Percentiles rank a stretch among this genome's conserved stretches.
Evolutionary conservation across 2,797 vertebrate genomes (phyloP).

Genomic region (Pseudocheirus occidentalis): DNA sequence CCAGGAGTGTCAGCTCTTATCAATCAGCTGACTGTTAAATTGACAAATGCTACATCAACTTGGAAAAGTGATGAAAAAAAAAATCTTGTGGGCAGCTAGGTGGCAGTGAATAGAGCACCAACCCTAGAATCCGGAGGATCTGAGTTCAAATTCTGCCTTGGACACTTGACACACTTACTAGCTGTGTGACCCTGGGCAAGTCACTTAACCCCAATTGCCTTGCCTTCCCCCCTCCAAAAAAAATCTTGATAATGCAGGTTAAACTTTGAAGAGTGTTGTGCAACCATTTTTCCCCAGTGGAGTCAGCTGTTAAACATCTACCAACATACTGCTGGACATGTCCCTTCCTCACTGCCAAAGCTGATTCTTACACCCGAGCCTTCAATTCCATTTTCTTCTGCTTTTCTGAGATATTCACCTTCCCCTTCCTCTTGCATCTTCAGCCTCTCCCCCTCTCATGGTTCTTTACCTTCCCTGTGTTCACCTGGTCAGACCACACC

Average conservation of each 20-base stretch:
- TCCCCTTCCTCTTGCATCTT: neutral
- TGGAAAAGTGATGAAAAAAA: neutral
- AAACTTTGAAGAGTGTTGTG: slow-evolving; percentile 14
- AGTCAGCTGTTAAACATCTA: neutral
- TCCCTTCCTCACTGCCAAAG: neutral
- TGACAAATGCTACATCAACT: neutral
- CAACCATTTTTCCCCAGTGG: neutral
- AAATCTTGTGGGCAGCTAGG: neutral
- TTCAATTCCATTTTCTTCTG: neutral
- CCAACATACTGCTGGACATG: neutral
- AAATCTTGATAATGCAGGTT: neutral
- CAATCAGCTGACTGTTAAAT: neutral
- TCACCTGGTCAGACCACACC: neutral
- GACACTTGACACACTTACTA: too few species aligned
- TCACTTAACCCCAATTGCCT: too few species aligned
- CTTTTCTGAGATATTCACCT: neutral
- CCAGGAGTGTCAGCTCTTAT: neutral
- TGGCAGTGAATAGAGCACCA: too few species aligned
- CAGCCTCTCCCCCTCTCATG: neutral
- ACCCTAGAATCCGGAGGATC: too few species aligned
- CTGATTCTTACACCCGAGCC: neutral
- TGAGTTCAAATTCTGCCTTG: too few species aligned
- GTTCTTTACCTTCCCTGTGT: neutral
- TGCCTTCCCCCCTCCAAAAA: too few species aligned
- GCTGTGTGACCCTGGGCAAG: too few species aligned